Evolutionary conservation across 2,113 vertebrate genomes (phyloP), one percentile per base, ranked within the genome.

Genomic region (Egretta garzetta): DNA sequence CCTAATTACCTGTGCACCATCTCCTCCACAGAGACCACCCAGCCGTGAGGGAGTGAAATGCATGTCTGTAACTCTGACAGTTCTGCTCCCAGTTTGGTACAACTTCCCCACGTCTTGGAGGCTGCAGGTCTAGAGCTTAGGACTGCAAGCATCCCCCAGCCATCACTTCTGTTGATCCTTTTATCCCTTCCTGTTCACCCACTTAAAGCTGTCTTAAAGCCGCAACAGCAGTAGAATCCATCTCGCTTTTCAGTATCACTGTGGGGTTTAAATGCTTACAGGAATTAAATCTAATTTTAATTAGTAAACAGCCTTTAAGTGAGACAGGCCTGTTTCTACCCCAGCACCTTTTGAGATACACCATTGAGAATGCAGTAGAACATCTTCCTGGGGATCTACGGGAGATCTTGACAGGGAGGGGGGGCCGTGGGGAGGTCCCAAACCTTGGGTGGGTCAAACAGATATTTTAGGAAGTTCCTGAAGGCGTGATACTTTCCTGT

Each of bases 401-500:
- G 19, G 22, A 68, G 21, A 9, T 47, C 28, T 12, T 0, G 0
- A 4, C 4, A 0, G 0, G 1, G 19, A 5, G 6, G 18, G 33
- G 23, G 32, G 22, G 39, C 14, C 21, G 10, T 56, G 13, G 1
- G 14, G 19, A 35, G 3, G 3, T 77, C 41, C 8, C 32, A 89
- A 76, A 83, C 5, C 14, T 39, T 56, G 52, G 37, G 7, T 62
- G 77, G 16, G 70, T 21, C 19, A 53, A 87, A 47, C 30, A 63
- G n/a, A 28, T 37, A 68, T 52, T 89, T 91, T 39, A 67, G 37
- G 49, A 87, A 30, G 14, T 64, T 81, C 26, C 22, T 53, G 35
- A 64, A 21, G 12, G 8, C 13, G 12, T 27, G 28, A 56, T 20
- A 24, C 1, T 43, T 72, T 89, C 60, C 9, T 37, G 5, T 23